Base-by-base conservation (phyloP, 1,140 invertebrate genomes). In the Bombus cullumanus region DNA sequence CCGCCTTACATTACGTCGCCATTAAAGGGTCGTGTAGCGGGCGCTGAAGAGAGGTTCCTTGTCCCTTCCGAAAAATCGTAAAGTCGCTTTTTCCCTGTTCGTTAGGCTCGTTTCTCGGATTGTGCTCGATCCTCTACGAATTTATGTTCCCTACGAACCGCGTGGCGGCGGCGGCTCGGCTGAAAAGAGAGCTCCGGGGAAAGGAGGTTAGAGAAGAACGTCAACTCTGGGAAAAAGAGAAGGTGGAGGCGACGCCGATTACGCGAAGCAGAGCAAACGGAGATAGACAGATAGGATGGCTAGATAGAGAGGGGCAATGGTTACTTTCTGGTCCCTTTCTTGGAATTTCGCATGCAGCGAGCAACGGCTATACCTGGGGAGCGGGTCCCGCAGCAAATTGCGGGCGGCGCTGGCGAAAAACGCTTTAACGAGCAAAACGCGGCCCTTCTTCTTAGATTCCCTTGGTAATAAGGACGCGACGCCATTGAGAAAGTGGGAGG, bases 341-440 rank as follows among this genome's bases (percentile, higher is more conserved):
- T 64, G 88, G 89, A 93, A 92, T 90, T 91, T 90, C 85, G 83
- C 83, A 81, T 89, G 86, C 85, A 81, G 84, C 76, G 71, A 78
- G 59, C 75, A 83, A 73, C 85, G 87, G 87, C 75, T 90, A 37
- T 77, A 76, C 66, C 77, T 73, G 87, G 25, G 59, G 74, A 68
- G 80, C 75, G 87, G 39, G 47, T 86, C 76, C 73, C 77, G 86
- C 89, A 89, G 91, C 91, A 92, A 93, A 93, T 93, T 93, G 92
- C 90, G 84, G 89, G 76, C 80, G 77, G 76, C 74, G 71, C 72
- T 77, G 74, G 84, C 90, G 88, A 89, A 92, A 89, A 92, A 92
- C 89, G 85, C 87, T 92, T 91, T 92, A 92, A 92, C 92, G 89
- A 92, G 91, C 86, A 59, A 64, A 59, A 64, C 80, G 31, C 75